Conservation (phyloP, 2,797 vertebrate genomes). For the Picus viridis region DNA sequence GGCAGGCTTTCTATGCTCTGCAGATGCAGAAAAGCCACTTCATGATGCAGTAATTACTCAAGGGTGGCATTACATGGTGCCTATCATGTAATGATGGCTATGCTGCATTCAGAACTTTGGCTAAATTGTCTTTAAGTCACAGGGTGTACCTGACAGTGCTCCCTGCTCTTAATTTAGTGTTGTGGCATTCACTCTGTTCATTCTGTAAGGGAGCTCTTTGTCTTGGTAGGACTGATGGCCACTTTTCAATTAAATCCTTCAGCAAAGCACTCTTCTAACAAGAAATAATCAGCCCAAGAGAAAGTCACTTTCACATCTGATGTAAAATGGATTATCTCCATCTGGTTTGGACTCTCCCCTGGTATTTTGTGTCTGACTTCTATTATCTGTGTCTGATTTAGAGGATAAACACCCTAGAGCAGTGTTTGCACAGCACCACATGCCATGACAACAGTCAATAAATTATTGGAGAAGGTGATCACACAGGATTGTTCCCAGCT, state of each 20-base stretch:
- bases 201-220: background rate
- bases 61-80: background rate
- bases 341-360: conserved; percentile 39
- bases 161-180: background rate
- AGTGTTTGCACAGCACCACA: conserved; percentile 39
- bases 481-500: background rate
- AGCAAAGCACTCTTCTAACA: background rate
- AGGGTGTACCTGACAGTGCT: background rate
- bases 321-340: conserved; percentile 48
- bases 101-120: background rate
- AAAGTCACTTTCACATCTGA: background rate
- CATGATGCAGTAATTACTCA: background rate
- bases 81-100: background rate
- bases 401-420: conserved; percentile 52
- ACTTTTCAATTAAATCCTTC: conserved; percentile 32
- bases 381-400: conserved; percentile 65
- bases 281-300: conserved; percentile 15
- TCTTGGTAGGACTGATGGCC: background rate
- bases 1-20: background rate
- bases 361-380: conserved; percentile 47
- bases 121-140: background rate
- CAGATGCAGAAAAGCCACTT: background rate
- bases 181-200: background rate
- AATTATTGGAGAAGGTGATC: conserved; percentile 20
- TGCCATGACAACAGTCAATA: conserved; percentile 52